These are phyloP conservation scores for Falco rusticolus DNA, from an alignment of 2,797 vertebrate genomes.

Conservation along the genomic window DNA sequence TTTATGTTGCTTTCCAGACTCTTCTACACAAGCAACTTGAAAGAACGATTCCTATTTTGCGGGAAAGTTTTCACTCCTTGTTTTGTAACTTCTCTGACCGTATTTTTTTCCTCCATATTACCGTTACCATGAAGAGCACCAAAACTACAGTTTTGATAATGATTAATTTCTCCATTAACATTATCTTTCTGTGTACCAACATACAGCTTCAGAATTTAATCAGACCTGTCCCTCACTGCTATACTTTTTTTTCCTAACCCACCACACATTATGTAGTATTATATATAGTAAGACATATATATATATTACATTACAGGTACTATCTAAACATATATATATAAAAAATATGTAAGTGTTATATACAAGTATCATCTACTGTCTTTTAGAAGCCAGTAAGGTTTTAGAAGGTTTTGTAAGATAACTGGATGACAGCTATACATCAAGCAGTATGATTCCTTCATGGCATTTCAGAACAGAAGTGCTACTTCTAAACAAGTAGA, in stretches of 20 bases:
- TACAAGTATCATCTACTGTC: background rate
- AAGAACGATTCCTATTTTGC: constrained; percentile 9
- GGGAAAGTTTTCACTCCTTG: background rate
- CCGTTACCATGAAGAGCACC: background rate
- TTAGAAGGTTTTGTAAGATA: background rate
- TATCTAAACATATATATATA: background rate
- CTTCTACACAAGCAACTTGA: background rate
- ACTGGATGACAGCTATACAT: background rate
- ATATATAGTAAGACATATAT: background rate
- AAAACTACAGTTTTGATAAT: background rate
- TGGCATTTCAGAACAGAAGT: background rate
- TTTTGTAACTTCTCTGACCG: background rate
- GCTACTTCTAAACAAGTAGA: background rate
- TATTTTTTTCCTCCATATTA: background rate
- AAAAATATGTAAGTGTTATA: background rate
- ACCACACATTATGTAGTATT: background rate
- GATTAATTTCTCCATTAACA: background rate
- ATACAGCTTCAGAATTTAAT: constrained; percentile 26
- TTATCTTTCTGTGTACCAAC: background rate
- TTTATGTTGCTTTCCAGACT: background rate
- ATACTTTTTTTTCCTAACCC: background rate
- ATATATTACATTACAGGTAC: background rate
- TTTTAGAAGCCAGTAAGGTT: background rate
- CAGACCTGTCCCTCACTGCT: background rate
- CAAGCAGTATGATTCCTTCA: background rate